Evolutionary conservation across 2,888 invertebrate genomes (phyloP).

Genomic region (Patella pellucida): DNA sequence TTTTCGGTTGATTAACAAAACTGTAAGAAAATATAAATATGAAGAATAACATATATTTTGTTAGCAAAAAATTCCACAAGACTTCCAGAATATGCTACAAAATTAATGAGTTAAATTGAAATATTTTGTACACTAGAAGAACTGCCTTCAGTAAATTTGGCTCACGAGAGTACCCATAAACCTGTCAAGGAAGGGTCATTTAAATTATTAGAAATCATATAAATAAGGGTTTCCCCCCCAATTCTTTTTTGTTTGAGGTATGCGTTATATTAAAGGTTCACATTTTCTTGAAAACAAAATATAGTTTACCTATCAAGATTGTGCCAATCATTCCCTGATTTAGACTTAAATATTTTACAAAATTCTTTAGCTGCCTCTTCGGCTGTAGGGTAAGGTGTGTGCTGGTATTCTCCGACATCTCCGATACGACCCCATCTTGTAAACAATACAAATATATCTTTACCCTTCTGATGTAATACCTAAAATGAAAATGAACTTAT

Average conservation of each 20-base stretch:
- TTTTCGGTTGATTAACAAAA: constrained; percentile 69
- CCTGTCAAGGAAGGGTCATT: too few species aligned
- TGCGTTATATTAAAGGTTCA: too few species aligned
- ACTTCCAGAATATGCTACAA: too few species aligned
- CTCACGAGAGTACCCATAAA: too few species aligned
- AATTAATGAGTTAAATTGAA: too few species aligned
- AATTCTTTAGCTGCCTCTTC: constrained; percentile 73
- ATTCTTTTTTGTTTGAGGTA: too few species aligned
- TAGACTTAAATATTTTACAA: constrained; percentile 73
- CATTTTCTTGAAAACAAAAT: background rate
- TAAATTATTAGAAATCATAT: too few species aligned
- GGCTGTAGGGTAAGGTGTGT: constrained; percentile 71
- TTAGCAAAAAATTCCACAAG: too few species aligned
- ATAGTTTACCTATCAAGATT: constrained; percentile 63
- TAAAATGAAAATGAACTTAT: constrained; percentile 31
- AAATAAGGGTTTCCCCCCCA: too few species aligned
- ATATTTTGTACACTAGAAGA: too few species aligned
- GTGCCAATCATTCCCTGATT: constrained; percentile 73
- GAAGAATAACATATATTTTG: too few species aligned
- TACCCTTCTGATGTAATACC: constrained; percentile 69
- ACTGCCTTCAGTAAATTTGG: too few species aligned
- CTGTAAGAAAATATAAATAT: constrained; percentile 42
- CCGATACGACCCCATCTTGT: constrained; percentile 75
- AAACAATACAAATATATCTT: constrained; percentile 73
- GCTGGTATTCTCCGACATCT: constrained; percentile 72